Conservation (phyloP, 2,888 invertebrate genomes). For the Chrysomela aeneicollis region DNA sequence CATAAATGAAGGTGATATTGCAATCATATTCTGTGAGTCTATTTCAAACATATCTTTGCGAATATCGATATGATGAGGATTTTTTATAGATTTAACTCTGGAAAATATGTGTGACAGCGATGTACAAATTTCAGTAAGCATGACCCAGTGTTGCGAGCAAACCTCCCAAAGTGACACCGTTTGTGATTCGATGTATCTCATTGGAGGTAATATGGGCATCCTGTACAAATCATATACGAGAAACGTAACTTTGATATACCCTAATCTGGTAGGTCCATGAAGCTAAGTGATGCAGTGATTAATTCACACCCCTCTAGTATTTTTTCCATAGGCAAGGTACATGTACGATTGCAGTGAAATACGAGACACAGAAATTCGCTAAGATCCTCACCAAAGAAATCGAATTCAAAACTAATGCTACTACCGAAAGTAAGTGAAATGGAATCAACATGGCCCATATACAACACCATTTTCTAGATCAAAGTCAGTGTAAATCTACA, state of each 20-base stretch:
- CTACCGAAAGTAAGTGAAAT: conserved; percentile 20
- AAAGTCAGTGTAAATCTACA: conserved; percentile 50
- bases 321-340: conserved; percentile 47
- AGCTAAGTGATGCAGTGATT: background rate
- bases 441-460: background rate
- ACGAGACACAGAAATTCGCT: conserved; percentile 36
- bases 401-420: conserved; percentile 40
- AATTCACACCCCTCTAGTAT: conserved; percentile 41
- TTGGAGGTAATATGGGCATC: conserved; percentile 57
- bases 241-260: conserved; percentile 57
- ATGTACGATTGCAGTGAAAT: conserved; percentile 46
- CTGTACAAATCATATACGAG: conserved; percentile 48
- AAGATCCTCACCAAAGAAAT: conserved; percentile 39
- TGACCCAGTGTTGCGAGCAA: conserved; percentile 55
- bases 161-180: conserved; percentile 48
- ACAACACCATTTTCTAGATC: conserved; percentile 20
- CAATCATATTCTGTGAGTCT: conserved; percentile 36
- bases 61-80: background rate
- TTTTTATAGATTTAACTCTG: conserved; percentile 26
- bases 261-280: conserved; percentile 54
- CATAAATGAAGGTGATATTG: conserved; percentile 35
- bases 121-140: conserved; percentile 49
- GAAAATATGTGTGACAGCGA: conserved; percentile 35
- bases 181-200: conserved; percentile 53
- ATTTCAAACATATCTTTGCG: background rate